Conservation (phyloP, 2,113 vertebrate species). For the Lanius ludovicianus region DNA sequence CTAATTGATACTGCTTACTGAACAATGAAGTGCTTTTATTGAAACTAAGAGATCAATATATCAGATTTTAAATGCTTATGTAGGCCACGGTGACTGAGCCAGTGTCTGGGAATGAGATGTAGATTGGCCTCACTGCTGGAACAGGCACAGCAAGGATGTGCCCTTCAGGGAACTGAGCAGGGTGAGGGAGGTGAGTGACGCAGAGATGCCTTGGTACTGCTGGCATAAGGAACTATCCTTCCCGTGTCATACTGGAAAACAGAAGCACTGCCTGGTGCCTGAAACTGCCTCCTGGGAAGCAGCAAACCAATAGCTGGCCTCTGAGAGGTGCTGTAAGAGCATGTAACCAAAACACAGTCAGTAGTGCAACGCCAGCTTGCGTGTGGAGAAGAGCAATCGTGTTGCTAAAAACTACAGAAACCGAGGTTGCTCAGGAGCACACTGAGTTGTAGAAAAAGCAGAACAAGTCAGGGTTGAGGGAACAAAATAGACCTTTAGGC, state of each 20-base stretch:
- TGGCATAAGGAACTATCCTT: too few species aligned
- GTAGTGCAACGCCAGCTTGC: accelerated
- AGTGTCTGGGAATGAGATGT: accelerated
- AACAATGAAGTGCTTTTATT: not conserved
- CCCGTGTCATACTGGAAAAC: not conserved
- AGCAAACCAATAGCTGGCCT: accelerated
- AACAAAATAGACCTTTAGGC: not conserved
- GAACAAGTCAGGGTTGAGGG: not conserved
- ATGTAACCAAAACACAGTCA: accelerated
- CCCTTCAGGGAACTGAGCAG: accelerated
- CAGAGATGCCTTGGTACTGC: accelerated
- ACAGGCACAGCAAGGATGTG: not conserved
- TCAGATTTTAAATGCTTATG: not conserved
- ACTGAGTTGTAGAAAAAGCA: accelerated
- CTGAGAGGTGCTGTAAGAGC: not conserved
- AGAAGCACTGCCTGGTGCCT: too few species aligned
- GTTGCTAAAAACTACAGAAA: accelerated
- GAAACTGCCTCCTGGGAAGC: not conserved
- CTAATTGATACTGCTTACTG: not conserved
- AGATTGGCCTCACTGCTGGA: not conserved
- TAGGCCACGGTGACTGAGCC: not conserved
- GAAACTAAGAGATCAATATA: not conserved
- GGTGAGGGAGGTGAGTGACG: accelerated
- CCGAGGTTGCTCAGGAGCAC: accelerated
- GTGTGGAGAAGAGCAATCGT: accelerated